Conservation (phyloP, 2,888 invertebrate genomes). For the Malthinus seriepunctatus region DNA sequence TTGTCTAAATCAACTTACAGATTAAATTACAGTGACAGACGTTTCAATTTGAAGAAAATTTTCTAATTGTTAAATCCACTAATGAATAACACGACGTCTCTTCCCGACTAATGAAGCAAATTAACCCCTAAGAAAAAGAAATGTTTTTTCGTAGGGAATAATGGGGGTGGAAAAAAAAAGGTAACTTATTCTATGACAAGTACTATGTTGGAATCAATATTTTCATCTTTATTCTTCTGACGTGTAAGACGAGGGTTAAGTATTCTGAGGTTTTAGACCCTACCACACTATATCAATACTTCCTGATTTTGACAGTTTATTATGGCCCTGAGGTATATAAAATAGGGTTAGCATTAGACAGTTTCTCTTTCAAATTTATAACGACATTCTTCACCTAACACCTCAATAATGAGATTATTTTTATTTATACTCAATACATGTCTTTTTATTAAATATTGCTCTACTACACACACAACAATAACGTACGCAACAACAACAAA, state of each 20-base stretch:
- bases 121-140: conserved; percentile 2
- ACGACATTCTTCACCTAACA: conserved; percentile 24
- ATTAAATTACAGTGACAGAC: conserved; percentile 19
- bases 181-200: not conserved
- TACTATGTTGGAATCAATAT: conserved; percentile 17
- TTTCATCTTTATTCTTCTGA: conserved; percentile 23
- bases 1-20: conserved; percentile 18
- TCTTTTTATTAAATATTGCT: too few species aligned
- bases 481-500: too few species aligned
- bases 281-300: conserved; percentile 27
- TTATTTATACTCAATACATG: conserved; percentile 9
- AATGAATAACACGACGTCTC: conserved; percentile 21
- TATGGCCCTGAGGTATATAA: conserved; percentile 24
- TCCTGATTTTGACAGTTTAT: conserved; percentile 31
- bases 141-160: too few species aligned
- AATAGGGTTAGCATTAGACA: conserved; percentile 25
- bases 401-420: conserved; percentile 14
- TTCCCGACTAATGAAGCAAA: conserved; percentile 22
- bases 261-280: conserved; percentile 23
- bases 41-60: conserved; percentile 22
- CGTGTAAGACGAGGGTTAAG: conserved; percentile 28
- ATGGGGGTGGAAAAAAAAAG: too few species aligned
- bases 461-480: too few species aligned
- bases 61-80: conserved; percentile 13
- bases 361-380: conserved; percentile 27